These are phyloP conservation scores for Watsonalla binaria DNA, from an alignment of 2,888 invertebrate genomes.

Conservation along the genomic window DNA sequence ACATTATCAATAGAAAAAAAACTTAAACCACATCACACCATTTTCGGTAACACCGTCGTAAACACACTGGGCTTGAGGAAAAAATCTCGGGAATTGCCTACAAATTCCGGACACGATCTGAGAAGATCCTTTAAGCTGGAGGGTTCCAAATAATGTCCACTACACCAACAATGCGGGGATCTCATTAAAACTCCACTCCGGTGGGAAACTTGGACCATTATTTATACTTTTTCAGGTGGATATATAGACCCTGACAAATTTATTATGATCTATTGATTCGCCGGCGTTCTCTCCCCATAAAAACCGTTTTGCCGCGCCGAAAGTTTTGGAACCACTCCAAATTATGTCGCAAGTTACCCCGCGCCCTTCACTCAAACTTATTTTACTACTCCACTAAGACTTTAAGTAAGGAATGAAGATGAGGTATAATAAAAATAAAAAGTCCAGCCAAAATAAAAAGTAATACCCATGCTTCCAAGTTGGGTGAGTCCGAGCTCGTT, in stretches of 20 bases:
- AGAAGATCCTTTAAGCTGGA: constrained; percentile 1
- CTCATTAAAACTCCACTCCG: constrained; percentile 4
- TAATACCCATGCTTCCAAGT: not conserved
- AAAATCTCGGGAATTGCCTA: constrained; percentile 2
- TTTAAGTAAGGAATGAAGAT: constrained; percentile 49
- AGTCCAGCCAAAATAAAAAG: constrained; percentile 24
- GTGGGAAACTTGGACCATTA: constrained; percentile 51
- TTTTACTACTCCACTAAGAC: constrained; percentile 62
- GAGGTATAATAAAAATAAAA: constrained; percentile 29
- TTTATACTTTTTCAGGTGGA: constrained; percentile 54
- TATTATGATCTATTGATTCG: constrained; percentile 63
- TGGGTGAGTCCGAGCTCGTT: not conserved
- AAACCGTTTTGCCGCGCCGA: constrained; percentile 19
- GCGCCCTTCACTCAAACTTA: constrained; percentile 47
- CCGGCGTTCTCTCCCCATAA: constrained; percentile 37
- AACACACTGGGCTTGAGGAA: not conserved
- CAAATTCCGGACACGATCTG: constrained; percentile 3
- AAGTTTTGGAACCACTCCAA: constrained; percentile 40
- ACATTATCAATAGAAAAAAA: not conserved
- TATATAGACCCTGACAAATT: constrained; percentile 44
- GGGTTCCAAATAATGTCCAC: constrained; percentile 1
- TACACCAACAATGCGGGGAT: constrained; percentile 4
- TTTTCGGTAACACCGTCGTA: not conserved
- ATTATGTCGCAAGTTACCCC: constrained; percentile 51
- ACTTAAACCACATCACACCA: not conserved